These are phyloP conservation scores for Phymorhynchus buccinoides DNA, from an alignment of 1,140 invertebrate genomes.

Conservation along the genomic window DNA sequence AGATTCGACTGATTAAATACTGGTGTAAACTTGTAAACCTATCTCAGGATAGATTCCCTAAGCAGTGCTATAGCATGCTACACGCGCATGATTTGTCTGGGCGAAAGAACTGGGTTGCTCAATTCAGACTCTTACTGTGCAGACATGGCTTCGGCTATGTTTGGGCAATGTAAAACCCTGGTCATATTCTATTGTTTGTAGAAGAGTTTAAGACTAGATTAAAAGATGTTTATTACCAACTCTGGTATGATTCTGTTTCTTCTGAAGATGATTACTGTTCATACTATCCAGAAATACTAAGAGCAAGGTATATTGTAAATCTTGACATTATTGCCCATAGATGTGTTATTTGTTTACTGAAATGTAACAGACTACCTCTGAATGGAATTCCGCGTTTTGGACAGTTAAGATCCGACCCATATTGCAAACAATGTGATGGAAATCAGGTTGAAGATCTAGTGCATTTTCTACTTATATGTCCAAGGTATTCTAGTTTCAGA, in stretches of 20 bases:
- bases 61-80: constrained; percentile 11
- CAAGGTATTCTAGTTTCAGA: too few relatives aligned
- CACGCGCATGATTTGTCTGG: neutral
- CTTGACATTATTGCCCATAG: neutral
- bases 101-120: neutral
- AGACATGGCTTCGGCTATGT: neutral
- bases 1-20: neutral
- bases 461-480: constrained; percentile 8
- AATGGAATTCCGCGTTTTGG: constrained; percentile 8
- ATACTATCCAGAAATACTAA: neutral
- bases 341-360: constrained; percentile 4
- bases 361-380: constrained; percentile 8
- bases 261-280: neutral
- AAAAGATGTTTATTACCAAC: neutral
- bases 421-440: constrained; percentile 4
- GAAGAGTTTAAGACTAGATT: neutral
- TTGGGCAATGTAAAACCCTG: neutral
- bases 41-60: too few relatives aligned
- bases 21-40: constrained; percentile 6
- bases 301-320: neutral
- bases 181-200: neutral
- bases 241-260: neutral
- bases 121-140: neutral
- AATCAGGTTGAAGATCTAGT: neutral
- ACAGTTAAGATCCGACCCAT: neutral